Evolutionary conservation across 64 coral and sea anemone species (phyloP).

Genomic region (Acropora yongei): DNA sequence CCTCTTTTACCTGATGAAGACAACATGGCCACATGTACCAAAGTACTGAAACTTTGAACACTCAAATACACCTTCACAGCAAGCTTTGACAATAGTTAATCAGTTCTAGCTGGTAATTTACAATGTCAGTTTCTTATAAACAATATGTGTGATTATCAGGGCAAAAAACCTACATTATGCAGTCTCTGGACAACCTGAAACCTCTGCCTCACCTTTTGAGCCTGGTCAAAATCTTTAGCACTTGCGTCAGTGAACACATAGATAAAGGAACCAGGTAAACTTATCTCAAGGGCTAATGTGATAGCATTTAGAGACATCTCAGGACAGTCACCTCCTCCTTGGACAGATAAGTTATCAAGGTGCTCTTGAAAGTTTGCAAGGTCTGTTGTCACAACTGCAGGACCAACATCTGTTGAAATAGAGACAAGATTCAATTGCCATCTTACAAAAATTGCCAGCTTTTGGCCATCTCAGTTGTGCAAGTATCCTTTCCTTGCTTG

Average conservation of each 20-base stretch:
- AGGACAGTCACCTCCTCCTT: slow-evolving; percentile 91
- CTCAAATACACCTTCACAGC: too few species aligned
- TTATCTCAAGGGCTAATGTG: slow-evolving; percentile 84
- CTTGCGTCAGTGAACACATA: slow-evolving; percentile 99
- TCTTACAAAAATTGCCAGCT: too few species aligned
- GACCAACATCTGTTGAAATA: slow-evolving; percentile 81
- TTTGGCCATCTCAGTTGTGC: too few species aligned
- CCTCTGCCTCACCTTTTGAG: slow-evolving; percentile 34
- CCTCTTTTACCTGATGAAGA: too few species aligned
- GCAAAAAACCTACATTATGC: too few species aligned
- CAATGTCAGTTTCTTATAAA: too few species aligned
- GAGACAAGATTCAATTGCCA: background rate
- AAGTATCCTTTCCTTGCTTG: too few species aligned
- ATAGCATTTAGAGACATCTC: slow-evolving; percentile 91
- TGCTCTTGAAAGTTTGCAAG: slow-evolving; percentile 60
- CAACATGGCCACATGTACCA: too few species aligned
- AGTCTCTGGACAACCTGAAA: background rate
- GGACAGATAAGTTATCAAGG: slow-evolving; percentile 76
- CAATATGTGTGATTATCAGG: too few species aligned
- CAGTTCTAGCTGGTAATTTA: too few species aligned
- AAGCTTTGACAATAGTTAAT: too few species aligned
- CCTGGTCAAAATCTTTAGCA: slow-evolving; percentile 82
- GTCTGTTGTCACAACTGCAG: slow-evolving; percentile 74
- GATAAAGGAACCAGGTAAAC: slow-evolving; percentile 86
- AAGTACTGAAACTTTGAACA: too few species aligned